Evolutionary conservation across 2,888 invertebrate species (phyloP), one percentile per base, ranked within the genome.

Genomic region (Orchesella flavescens): DNA sequence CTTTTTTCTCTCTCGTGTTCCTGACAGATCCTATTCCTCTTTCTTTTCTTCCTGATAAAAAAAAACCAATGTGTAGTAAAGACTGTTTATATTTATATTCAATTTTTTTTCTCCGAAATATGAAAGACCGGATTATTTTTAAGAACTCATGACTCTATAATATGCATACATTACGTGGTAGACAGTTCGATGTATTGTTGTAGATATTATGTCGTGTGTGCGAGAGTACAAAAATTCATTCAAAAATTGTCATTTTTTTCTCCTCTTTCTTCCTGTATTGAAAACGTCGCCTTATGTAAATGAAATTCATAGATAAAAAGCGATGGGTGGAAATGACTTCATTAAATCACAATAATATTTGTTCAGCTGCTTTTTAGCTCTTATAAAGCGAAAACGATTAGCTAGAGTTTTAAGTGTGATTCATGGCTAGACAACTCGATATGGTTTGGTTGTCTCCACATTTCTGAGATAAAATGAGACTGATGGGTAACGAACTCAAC

Each of bases 71-170:
- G 72, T 15, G 49, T 72, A 17, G 23, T n/a, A 72, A 21, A 57
- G 72, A 72, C 57, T 73, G 73, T 73, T 73, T 73, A 73, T 73
- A 61, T 73, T 73, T 73, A 61, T 57, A 73, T 73, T 73, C 59
- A 61, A 44, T 73, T 73, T 73, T 73, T 73, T 61, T 34, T 34
- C 34, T 34, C 34, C n/a, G 12, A 44, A 61, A 61, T 73, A 73
- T 73, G 43, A 61, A 61, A 61, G 61, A 59, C 2, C 73, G 73
- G 73, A 73, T 73, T 73, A 73, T 73, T 61, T 61, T 73, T 59
- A 43, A 24, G 15, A 59, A 57, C 72, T 72, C 59, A 59, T 57
- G 73, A 46, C 68, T 69, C 13, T 13, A 69, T 69, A 69, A 69
- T 69, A 69, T 49, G 46, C 68, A 49, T 23, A 49, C 13, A 49